Evolutionary conservation across 2,797 vertebrate species (phyloP), one percentile per base, ranked within the genome.

Genomic region (Malurus leucopterus): DNA sequence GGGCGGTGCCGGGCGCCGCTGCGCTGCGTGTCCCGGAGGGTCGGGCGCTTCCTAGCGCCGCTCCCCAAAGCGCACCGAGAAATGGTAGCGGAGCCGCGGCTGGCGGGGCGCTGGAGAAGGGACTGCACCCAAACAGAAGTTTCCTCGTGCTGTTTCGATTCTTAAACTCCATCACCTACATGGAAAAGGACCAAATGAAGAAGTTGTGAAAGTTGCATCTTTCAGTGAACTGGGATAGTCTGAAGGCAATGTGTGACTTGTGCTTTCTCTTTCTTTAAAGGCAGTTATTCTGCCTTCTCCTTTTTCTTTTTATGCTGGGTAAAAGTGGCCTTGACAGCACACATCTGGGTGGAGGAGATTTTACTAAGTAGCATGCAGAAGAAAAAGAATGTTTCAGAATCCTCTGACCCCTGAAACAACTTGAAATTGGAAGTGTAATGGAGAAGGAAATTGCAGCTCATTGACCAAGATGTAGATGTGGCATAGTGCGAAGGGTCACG

Each of bases 161-260:
- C 54, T 46, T 38, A 19, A 71, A 83, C 70, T 67, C 34, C 15
- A 0, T 22, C 30, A 10, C 18, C 6, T 8, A 2, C 27, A 4
- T 0, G 40, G 29, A 29, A 47, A 41, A 0, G 2, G 9, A 63
- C 12, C 0, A 1, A 47, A 22, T 0, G 3, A 32, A 47, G 38
- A 30, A 3, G 1, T 44, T 5, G 14, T 59, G 55, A 6, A 58
- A 86, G 41, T 40, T 50, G 15, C 30, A 4, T 41, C 40, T 86
- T 59, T 30, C 11, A 18, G 49, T 23, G 9, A 46, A 36, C 36
- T 5, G 6, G 43, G 7, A 0, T 9, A 29, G 55, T 24, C 44
- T 30, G 73, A 34, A 59, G 16, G 40, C 27, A 40, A 1, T 0
- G 6, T 5, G 18, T 16, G 40, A 43, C 24, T 49, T 32, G 11